Evolutionary conservation across 2,113 vertebrate genomes (phyloP).

Genomic region (Coracopsis vasa): DNA sequence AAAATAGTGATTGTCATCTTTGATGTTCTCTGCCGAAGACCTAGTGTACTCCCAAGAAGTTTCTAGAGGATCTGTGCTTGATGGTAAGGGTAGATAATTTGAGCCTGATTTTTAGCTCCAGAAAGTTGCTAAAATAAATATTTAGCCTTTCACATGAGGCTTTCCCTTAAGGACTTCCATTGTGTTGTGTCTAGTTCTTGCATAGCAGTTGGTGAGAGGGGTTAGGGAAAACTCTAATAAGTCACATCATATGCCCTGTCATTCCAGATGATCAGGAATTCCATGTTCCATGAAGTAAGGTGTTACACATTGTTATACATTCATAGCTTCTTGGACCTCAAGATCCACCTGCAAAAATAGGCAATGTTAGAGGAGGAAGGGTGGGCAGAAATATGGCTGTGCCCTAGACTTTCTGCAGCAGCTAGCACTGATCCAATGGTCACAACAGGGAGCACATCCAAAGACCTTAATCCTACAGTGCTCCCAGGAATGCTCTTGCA

Average conservation of each 20-base stretch:
- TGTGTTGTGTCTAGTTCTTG: not conserved
- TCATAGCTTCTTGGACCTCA: not conserved
- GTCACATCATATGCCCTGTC: not conserved
- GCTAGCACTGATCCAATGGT: no score
- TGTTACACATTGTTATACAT: accelerated
- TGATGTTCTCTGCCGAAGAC: not conserved
- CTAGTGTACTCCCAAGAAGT: not conserved
- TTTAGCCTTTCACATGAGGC: not conserved
- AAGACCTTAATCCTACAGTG: not conserved
- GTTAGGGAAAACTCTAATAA: not conserved
- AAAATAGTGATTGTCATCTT: not conserved
- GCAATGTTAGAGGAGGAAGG: accelerated
- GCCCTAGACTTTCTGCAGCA: not conserved
- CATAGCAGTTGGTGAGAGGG: not conserved
- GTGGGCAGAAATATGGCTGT: not conserved
- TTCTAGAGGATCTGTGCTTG: not conserved
- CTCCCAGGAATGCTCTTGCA: not conserved
- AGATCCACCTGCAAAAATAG: not conserved
- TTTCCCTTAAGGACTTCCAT: not conserved
- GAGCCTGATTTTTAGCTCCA: not conserved
- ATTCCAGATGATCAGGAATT: not conserved
- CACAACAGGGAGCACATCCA: not conserved
- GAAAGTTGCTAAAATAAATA: not conserved
- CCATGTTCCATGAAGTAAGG: not conserved
- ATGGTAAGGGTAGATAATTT: not conserved